Evolutionary conservation across 2,797 vertebrate genomes (phyloP), one percentile per base, ranked within the genome.

Genomic region (Loris lydekkerianus): DNA sequence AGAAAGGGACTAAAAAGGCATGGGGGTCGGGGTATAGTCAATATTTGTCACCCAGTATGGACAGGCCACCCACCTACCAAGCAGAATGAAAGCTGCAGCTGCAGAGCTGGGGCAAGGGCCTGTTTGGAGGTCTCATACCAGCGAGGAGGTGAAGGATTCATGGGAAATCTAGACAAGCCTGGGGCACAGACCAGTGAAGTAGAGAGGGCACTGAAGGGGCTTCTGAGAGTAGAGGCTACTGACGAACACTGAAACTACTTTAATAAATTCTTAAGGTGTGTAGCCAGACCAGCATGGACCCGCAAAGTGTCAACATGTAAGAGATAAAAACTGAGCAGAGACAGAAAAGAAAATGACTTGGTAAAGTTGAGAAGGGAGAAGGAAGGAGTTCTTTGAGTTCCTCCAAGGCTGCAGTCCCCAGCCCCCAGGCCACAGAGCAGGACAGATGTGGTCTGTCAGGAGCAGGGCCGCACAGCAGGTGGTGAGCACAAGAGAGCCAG

Each of bases 251-350:
- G 49, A 65, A 81, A 37, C 7, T 17, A 56, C 29, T 58, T 63
- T 53, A 58, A 23, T 23, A 60, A n/a, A 27, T 29, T 10, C 13
- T 46, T 43, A n/a, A 82, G 34, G 40, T 75, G 25, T 60, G 11
- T 17, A 3, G 11, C 6, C 61, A 10, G 37, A 63, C 53, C 56
- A 56, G 43, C 49, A 76, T 8, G 7, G 3, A 60, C n/a, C 60
- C 77, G 53, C 53, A 37, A 53, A 40, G 40, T 46, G 29, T 34
- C 43, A 40, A 15, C 46, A 34, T 63, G 11, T 21, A 58, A 65
- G 31, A 92, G 25, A 86, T 11, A 85, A 89, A 82, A 65, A 31
- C 11, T 40, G 17, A 93, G 18, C 25, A 72, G 31, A 81, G 72
- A 81, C 3, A 31, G 34, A 40, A 67, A 34, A 89, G 9, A 53